Evolutionary conservation across 2,888 invertebrate genomes (phyloP).

Genomic region (Lithodes maja): DNA sequence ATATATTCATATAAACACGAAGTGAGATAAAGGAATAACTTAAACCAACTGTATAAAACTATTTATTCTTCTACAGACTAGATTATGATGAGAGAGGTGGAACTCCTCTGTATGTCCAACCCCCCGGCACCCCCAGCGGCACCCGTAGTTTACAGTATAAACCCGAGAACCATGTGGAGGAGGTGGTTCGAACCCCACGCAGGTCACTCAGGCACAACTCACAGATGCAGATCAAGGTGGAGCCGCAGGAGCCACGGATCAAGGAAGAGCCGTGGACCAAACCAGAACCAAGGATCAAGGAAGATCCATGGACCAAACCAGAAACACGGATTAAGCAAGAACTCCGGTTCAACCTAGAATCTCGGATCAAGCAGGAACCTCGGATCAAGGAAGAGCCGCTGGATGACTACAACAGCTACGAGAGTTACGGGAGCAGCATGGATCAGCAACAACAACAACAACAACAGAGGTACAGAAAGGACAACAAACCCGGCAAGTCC

Average conservation of each 20-base stretch:
- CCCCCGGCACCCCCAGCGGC: neutral
- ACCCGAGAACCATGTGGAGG: constrained; percentile 12
- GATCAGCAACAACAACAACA: neutral
- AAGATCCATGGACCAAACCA: too few relatives aligned
- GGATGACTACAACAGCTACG: neutral
- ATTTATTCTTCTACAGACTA: constrained; percentile 6
- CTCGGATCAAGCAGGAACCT: neutral
- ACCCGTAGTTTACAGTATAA: constrained; percentile 12
- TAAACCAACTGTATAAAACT: neutral
- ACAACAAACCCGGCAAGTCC: neutral
- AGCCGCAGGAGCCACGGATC: neutral
- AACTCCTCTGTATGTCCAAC: constrained; percentile 5
- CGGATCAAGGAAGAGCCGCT: neutral
- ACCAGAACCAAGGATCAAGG: neutral
- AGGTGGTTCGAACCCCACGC: neutral
- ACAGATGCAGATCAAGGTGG: neutral
- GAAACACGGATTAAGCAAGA: too few relatives aligned
- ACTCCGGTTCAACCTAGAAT: too few relatives aligned
- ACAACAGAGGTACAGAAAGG: constrained; percentile 9
- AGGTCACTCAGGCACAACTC: constrained; percentile 3
- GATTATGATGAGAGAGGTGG: neutral
- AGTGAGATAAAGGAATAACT: neutral
- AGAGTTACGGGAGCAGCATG: neutral
- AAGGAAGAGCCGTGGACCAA: neutral
- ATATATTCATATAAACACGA: neutral